These are phyloP conservation scores for Polyergus mexicanus DNA, from an alignment of 1,140 invertebrate species.

Conservation along the genomic window DNA sequence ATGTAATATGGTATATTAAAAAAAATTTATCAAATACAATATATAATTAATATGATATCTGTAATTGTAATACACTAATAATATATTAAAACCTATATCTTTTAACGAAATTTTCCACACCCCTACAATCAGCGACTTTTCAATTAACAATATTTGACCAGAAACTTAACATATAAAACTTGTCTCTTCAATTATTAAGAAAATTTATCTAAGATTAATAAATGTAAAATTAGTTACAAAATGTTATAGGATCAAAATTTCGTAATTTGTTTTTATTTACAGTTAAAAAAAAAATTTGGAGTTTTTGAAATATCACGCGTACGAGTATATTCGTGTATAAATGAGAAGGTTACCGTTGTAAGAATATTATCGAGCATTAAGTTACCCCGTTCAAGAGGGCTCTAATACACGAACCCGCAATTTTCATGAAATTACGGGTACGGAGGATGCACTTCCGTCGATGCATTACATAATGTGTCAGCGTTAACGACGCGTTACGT, in stretches of 20 bases:
- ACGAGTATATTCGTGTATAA: not conserved
- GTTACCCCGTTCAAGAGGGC: conserved; percentile 11
- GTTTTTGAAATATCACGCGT: not conserved
- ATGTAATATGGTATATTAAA: no score
- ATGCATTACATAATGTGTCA: conserved; percentile 16
- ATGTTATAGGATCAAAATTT: not conserved
- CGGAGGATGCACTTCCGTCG: conserved; percentile 30
- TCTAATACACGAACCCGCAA: conserved; percentile 16
- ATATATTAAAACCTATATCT: no score
- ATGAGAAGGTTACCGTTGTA: not conserved
- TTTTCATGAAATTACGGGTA: conserved; percentile 49
- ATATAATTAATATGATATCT: no score
- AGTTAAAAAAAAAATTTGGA: not conserved
- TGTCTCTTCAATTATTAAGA: not conserved
- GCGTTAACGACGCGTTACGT: conserved; percentile 48
- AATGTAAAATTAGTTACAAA: not conserved
- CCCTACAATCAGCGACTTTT: not conserved
- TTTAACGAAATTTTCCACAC: no score
- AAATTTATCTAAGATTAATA: not conserved
- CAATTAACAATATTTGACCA: no score
- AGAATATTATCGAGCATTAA: conserved; percentile 1
- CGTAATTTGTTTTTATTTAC: not conserved
- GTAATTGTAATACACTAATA: no score
- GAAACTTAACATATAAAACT: not conserved
- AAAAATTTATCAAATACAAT: no score